These are phyloP conservation scores for Synanthedon formicaeformis DNA, from an alignment of 2,888 invertebrate species.

Conservation along the genomic window DNA sequence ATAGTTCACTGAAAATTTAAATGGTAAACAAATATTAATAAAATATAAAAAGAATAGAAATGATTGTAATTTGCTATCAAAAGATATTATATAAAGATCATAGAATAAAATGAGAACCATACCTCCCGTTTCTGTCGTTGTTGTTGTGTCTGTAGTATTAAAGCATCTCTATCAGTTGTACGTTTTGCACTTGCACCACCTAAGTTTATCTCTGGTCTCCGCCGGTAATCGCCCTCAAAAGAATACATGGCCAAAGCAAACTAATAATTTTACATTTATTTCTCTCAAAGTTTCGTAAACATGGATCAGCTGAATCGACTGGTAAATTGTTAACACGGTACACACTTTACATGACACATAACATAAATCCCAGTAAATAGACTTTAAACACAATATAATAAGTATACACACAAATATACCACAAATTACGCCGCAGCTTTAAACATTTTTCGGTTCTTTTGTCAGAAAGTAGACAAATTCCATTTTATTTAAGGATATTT, in stretches of 20 bases:
- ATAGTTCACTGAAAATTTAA: not conserved
- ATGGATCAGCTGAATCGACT: constrained; percentile 40
- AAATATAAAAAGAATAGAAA: too few species aligned
- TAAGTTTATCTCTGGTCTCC: constrained; percentile 89
- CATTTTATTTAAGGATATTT: too few species aligned
- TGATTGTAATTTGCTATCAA: not conserved
- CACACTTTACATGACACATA: too few species aligned
- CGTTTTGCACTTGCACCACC: constrained; percentile 86
- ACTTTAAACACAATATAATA: too few species aligned
- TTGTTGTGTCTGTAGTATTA: constrained; percentile 84
- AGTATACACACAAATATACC: too few species aligned
- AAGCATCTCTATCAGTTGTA: constrained; percentile 74
- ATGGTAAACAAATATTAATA: not conserved
- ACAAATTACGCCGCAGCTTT: too few species aligned
- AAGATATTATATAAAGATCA: not conserved
- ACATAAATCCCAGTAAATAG: too few species aligned
- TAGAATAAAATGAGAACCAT: constrained; percentile 2
- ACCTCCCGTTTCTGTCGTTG: constrained; percentile 91
- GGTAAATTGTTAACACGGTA: not conserved
- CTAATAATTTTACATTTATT: not conserved
- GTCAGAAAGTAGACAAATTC: too few species aligned
- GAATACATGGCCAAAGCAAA: constrained; percentile 69
- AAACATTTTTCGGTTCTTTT: too few species aligned
- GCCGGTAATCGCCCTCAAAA: constrained; percentile 92
- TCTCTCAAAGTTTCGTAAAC: constrained; percentile 26